Evolutionary conservation across 2,888 invertebrate species (phyloP).

Genomic region (Nymphalis c-album): DNA sequence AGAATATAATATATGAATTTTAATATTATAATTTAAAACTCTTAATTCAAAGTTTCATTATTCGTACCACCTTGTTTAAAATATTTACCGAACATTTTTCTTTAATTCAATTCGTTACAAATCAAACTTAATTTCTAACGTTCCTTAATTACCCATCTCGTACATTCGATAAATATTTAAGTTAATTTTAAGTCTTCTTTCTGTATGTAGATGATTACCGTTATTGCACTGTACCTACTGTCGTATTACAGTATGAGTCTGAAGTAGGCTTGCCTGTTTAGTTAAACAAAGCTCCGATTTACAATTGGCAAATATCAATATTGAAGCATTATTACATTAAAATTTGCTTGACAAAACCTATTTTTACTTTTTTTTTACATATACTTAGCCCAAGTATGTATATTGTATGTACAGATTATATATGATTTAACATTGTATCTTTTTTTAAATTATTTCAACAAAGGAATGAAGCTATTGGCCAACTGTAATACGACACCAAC

Average conservation of each 20-base stretch:
- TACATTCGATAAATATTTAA: conserved; percentile 15
- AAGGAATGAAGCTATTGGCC: background rate
- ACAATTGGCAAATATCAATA: background rate
- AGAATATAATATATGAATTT: conserved; percentile 8
- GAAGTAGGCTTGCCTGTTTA: background rate
- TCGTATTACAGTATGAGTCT: conserved; percentile 16
- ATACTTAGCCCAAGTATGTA: no score
- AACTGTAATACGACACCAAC: conserved; percentile 25
- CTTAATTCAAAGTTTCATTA: background rate
- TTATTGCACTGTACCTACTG: conserved; percentile 21
- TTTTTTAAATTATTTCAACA: no score
- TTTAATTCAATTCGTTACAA: background rate
- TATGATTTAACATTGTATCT: no score
- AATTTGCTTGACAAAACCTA: no score
- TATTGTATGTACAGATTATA: no score
- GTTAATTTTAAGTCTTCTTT: conserved; percentile 12
- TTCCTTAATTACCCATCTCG: conserved; percentile 1
- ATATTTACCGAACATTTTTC: background rate
- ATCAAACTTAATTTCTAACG: background rate
- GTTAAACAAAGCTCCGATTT: background rate
- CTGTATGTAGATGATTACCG: conserved; percentile 16
- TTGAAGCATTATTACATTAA: background rate
- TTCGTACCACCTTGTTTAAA: background rate
- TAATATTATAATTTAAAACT: conserved; percentile 16
- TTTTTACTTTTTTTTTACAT: no score